These are phyloP conservation scores for Elaphurus davidianus DNA, from an alignment of 2,113 vertebrate genomes.

Conservation along the genomic window DNA sequence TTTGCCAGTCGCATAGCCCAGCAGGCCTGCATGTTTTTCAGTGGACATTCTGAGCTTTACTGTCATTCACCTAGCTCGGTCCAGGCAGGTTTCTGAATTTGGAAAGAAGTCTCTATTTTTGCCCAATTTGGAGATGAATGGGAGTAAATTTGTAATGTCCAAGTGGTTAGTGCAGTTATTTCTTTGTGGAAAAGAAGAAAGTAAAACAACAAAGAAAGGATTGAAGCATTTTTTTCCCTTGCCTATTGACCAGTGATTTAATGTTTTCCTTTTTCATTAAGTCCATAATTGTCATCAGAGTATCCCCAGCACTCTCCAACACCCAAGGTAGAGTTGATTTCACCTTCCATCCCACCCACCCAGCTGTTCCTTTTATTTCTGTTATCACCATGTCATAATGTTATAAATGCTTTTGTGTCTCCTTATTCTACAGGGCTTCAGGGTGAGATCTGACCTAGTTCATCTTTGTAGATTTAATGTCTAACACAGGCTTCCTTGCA, in stretches of 20 bases:
- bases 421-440: not conserved
- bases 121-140: not conserved
- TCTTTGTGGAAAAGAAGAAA: not conserved
- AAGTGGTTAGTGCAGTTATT: not conserved
- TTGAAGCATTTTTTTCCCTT: not conserved
- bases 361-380: not conserved
- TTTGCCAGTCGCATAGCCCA: not conserved
- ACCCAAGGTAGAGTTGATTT: not conserved
- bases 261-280: not conserved
- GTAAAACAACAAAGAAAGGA: not conserved
- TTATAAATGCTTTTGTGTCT: accelerated
- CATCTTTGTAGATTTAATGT: not conserved
- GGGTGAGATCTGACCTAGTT: not conserved
- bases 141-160: not conserved
- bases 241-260: not conserved
- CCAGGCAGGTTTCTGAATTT: not conserved
- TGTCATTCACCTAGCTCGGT: not conserved
- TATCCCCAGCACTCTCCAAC: not conserved
- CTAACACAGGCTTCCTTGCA: not conserved
- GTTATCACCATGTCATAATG: accelerated
- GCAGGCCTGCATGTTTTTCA: not conserved
- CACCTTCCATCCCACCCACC: not conserved
- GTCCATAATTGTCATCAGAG: not conserved
- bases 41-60: not conserved
- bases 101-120: not conserved